A percentile compares a stretch with the other conserved stretches of the same genome.
Conservation (phyloP, 2,888 invertebrate species). For the Sceliomorpha sp. region DNA sequence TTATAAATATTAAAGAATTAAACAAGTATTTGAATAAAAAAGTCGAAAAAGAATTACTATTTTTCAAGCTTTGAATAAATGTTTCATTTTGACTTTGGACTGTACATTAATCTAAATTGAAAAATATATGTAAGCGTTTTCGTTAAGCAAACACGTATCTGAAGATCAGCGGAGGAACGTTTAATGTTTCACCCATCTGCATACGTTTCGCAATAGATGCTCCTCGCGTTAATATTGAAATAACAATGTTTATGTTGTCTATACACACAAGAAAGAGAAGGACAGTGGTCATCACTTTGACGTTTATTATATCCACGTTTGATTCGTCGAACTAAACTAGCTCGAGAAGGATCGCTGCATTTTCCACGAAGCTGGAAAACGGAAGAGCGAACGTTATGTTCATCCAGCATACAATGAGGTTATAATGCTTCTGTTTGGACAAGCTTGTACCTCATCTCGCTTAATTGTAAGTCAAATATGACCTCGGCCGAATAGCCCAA, state of each 20-base stretch:
- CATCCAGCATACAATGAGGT: slow-evolving; percentile 25
- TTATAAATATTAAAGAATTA: too few relatives aligned
- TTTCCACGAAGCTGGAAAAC: slow-evolving; percentile 17
- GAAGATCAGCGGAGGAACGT: too few relatives aligned
- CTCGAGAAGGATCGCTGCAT: slow-evolving; percentile 5
- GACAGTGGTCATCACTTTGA: slow-evolving; percentile 12
- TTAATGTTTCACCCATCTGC: too few relatives aligned
- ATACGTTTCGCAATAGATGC: too few relatives aligned
- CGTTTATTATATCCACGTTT: slow-evolving; percentile 12
- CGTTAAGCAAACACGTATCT: too few relatives aligned
- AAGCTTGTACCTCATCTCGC: slow-evolving; percentile 37
- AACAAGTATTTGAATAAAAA: too few relatives aligned
- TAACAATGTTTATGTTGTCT: not conserved
- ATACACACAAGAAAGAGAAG: slow-evolving; percentile 1
- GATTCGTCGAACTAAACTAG: slow-evolving; percentile 13
- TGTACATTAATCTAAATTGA: too few relatives aligned
- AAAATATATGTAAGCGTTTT: too few relatives aligned
- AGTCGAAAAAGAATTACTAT: too few relatives aligned
- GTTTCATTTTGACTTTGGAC: too few relatives aligned
- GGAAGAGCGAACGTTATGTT: slow-evolving; percentile 11
- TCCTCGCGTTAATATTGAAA: not conserved
- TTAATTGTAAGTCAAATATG: slow-evolving; percentile 47
- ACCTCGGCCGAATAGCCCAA: slow-evolving; percentile 27
- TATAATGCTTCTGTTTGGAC: slow-evolving; percentile 39
- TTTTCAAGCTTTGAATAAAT: too few relatives aligned